Percentiles rank a stretch among this genome's conserved stretches.
Evolutionary conservation across 35 echinoderm and acorn worm species (phyloP).

Genomic region (Anneissia japonica): DNA sequence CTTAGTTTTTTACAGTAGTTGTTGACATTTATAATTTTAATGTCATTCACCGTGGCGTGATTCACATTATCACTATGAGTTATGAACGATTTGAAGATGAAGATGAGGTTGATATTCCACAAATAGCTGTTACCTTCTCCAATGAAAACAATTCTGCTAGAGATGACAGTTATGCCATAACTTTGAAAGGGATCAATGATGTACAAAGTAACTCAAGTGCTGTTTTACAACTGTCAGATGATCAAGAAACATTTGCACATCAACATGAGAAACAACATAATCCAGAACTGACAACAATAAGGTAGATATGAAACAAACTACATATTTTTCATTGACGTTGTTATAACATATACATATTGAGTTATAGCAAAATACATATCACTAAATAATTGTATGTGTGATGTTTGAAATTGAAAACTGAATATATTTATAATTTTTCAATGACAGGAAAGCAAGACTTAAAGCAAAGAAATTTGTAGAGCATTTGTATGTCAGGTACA

Average conservation of each 20-base stretch:
- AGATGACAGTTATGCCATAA: background rate
- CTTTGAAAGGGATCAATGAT: background rate
- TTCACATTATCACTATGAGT: background rate
- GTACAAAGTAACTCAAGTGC: background rate
- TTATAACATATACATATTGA: too few species aligned
- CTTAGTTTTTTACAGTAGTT: too few species aligned
- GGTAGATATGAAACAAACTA: too few species aligned
- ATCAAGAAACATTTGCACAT: background rate
- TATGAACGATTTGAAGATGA: background rate
- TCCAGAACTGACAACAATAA: background rate
- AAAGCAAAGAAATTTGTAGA: constrained; percentile 64
- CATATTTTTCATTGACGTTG: too few species aligned
- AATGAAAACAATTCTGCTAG: background rate
- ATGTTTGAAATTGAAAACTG: too few species aligned
- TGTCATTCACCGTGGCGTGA: too few species aligned
- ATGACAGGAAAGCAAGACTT: constrained; percentile 58
- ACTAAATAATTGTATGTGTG: too few species aligned
- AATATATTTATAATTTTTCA: background rate
- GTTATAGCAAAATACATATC: too few species aligned
- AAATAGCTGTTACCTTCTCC: background rate
- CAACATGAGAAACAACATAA: background rate
- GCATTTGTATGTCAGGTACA: constrained; percentile 79
- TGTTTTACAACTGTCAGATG: background rate
- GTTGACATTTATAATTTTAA: too few species aligned
- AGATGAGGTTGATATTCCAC: background rate